A percentile compares a stretch with the other conserved stretches of the same genome.
Conservation (phyloP, 2,797 vertebrate genomes). For the Crenuchus spilurus region DNA sequence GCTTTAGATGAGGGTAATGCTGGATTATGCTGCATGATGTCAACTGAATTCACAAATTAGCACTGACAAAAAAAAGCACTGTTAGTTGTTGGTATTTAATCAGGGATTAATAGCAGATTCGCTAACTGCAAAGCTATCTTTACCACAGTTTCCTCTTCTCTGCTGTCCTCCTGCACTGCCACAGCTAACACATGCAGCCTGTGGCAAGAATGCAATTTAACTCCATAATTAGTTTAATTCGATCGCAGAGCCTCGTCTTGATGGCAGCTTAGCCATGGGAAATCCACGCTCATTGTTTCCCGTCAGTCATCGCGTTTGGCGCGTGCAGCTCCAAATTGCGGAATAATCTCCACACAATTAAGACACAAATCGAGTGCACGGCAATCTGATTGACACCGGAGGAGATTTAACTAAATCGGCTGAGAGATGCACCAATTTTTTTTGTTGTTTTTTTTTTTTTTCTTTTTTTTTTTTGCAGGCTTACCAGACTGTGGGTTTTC, state of each 20-base stretch:
- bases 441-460: not conserved
- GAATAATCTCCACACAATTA: constrained; percentile 53
- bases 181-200: constrained; percentile 59
- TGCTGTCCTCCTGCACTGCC: constrained; percentile 26
- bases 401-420: constrained; percentile 36
- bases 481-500: not conserved
- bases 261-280: constrained; percentile 54
- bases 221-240: constrained; percentile 64
- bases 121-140: no score
- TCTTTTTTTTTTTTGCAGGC: no score
- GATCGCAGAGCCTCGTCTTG: constrained; percentile 47
- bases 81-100: no score
- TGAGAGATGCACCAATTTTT: constrained; percentile 8
- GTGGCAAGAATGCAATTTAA: constrained; percentile 64
- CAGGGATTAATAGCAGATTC: no score
- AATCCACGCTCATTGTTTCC: constrained; percentile 47
- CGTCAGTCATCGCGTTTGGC: constrained; percentile 36
- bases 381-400: constrained; percentile 32
- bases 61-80: no score
- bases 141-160: no score
- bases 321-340: constrained; percentile 29
- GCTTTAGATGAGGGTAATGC: no score
- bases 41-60: no score
- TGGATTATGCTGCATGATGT: no score
- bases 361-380: constrained; percentile 39